Evolutionary conservation across 2,888 invertebrate species (phyloP), one percentile per base, ranked within the genome.

Genomic region (Tachina lurida): DNA sequence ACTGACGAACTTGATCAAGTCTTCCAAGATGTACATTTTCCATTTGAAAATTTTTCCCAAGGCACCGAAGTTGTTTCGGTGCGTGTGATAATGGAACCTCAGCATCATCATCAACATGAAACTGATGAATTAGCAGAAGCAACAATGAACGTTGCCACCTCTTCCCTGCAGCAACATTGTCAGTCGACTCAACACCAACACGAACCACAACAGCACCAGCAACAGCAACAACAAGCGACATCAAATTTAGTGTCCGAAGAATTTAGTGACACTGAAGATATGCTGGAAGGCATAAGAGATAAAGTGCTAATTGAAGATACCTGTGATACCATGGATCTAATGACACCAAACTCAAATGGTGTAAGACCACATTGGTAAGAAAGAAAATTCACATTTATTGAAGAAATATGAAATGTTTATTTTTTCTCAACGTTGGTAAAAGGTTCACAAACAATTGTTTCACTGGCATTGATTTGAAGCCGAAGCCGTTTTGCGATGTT

Each of bases 211-310:
- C 76, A 80, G 31, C 43, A 60, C 8, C 78, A 79, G 12, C 76
- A 82, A 39, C 79, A 79, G 3, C 84, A 75, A 3, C 83, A 73
- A 49, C 80, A 68, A 74, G 62, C 81, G 0, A 60, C 81, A 68
- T 60, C 65, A 73, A 79, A 83, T 73, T 45, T 86, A 45, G 82
- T 79, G 10, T 56, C 83, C 43, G 91, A 94, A 93, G 97, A 97
- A 91, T 97, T 97, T 91, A 97, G 96, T 88, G 97, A 97, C 89
- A 95, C 97, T 0, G 97, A 97, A 91, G 97, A 97, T 92, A 94
- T 97, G 92, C 96, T 97, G 95, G 97, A 96, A 89, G 97, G 97
- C 65, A 97, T 97, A 89, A 94, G 96, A 88, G 95, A 95, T 89
- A 94, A 93, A 54, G 94, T 93, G 0, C 92, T 93, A 4, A 91